Evolutionary conservation across 2,888 invertebrate species (phyloP).

Genomic region (Scelioninae gen. 1): DNA sequence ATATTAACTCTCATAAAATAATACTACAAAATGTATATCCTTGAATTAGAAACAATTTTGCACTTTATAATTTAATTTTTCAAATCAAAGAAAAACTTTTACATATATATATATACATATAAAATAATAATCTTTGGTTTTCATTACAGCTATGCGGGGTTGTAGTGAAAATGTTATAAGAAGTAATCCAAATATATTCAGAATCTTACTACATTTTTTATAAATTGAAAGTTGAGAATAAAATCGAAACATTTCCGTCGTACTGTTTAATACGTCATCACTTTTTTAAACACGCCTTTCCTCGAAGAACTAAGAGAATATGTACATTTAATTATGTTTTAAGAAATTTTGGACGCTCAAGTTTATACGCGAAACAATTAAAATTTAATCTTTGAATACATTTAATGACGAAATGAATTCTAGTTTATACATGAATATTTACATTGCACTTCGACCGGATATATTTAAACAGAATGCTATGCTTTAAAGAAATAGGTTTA

Average conservation of each 20-base stretch:
- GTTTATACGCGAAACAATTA: constrained; percentile 29
- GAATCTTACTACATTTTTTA: constrained; percentile 1
- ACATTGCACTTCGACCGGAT: constrained; percentile 4
- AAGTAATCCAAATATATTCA: background rate
- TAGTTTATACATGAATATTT: constrained; percentile 43
- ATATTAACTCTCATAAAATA: constrained; percentile 2
- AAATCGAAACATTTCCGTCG: constrained; percentile 3
- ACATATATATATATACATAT: too few species aligned
- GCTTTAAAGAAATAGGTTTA: too few species aligned
- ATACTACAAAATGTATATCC: constrained; percentile 3
- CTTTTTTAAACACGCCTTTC: constrained; percentile 11
- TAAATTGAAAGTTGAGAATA: background rate
- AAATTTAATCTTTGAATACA: constrained; percentile 37
- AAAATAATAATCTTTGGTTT: background rate
- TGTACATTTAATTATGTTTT: constrained; percentile 22
- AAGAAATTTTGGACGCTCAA: constrained; percentile 19
- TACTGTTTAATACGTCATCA: constrained; percentile 11
- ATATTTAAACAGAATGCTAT: constrained; percentile 14
- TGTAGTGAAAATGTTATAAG: background rate
- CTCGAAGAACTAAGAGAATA: constrained; percentile 19
- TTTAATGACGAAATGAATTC: constrained; percentile 27
- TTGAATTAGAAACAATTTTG: too few species aligned
- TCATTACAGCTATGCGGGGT: background rate
- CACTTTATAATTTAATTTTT: background rate
- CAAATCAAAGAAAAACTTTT: background rate